Percentiles rank a stretch among this genome's conserved stretches.
Evolutionary conservation across 2,113 vertebrate genomes (phyloP).

Genomic region (Hydrochoerus hydrochaeris): DNA sequence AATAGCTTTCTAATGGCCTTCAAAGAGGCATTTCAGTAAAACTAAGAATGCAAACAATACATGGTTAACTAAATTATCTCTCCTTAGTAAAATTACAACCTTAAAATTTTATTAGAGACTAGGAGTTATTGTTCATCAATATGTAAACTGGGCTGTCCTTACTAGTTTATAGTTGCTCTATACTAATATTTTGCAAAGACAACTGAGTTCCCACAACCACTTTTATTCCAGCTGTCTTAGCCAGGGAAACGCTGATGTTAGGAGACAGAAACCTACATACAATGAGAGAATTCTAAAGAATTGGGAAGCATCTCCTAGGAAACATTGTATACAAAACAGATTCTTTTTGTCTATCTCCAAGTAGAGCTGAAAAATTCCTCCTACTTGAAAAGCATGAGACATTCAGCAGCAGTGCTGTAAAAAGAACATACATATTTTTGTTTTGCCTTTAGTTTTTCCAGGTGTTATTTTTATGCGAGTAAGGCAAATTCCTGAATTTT

Average conservation of each 20-base stretch:
- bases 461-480: constrained; percentile 15
- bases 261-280: not conserved
- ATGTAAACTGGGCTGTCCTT: not conserved
- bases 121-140: not conserved
- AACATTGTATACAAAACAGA: not conserved
- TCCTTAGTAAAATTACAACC: not conserved
- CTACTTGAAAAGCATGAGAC: not conserved
- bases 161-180: not conserved
- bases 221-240: not conserved
- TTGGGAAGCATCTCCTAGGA: not conserved
- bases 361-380: not conserved
- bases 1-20: too few species aligned
- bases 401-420: not conserved
- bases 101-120: not conserved
- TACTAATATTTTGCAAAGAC: not conserved
- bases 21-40: not conserved
- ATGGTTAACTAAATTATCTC: not conserved
- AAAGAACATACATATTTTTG: not conserved
- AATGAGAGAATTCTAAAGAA: not conserved
- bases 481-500: not conserved
- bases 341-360: not conserved
- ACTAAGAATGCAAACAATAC: not conserved
- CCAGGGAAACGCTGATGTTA: not conserved
- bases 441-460: not conserved
- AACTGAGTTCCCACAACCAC: not conserved